Evolutionary conservation across 2,888 invertebrate species (phyloP).

Genomic region (Eupithecia inturbata): DNA sequence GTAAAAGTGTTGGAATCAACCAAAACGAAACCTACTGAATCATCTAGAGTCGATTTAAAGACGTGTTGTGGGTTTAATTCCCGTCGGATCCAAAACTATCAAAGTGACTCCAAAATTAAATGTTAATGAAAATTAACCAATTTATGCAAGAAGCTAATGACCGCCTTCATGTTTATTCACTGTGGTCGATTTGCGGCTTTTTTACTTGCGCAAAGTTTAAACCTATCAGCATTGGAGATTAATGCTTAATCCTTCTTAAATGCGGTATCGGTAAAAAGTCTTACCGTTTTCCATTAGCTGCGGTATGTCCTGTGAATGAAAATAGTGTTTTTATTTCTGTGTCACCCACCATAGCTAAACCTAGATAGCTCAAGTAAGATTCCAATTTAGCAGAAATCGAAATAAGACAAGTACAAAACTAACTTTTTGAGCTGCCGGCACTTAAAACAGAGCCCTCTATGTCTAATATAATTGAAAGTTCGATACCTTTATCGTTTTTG

Average conservation of each 20-base stretch:
- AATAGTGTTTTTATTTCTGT: neutral
- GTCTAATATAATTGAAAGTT: neutral
- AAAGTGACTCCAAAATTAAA: slow-evolving; percentile 5
- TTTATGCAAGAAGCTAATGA: slow-evolving; percentile 7
- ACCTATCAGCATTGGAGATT: slow-evolving; percentile 28
- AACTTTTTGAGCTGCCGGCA: neutral
- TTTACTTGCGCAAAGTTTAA: neutral
- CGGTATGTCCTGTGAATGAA: slow-evolving; percentile 30
- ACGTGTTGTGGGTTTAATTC: neutral
- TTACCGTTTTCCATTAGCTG: slow-evolving; percentile 27
- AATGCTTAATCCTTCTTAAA: slow-evolving; percentile 14
- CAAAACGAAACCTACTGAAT: neutral
- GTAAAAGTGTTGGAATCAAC: neutral
- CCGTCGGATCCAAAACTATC: neutral
- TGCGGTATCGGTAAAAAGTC: slow-evolving; percentile 24
- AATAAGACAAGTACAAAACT: neutral
- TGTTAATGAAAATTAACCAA: slow-evolving; percentile 12
- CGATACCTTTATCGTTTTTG: too few species aligned
- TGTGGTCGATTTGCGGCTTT: slow-evolving; percentile 2
- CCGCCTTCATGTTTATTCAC: slow-evolving; percentile 30
- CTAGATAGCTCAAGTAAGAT: neutral
- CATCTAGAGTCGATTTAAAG: neutral
- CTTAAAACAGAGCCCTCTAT: neutral
- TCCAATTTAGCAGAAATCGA: neutral
- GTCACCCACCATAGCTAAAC: neutral